A percentile compares a stretch with the other conserved stretches of the same genome.
These are phyloP conservation scores for Tetragonula clypearis DNA, from an alignment of 1,140 invertebrate genomes.

Conservation along the genomic window DNA sequence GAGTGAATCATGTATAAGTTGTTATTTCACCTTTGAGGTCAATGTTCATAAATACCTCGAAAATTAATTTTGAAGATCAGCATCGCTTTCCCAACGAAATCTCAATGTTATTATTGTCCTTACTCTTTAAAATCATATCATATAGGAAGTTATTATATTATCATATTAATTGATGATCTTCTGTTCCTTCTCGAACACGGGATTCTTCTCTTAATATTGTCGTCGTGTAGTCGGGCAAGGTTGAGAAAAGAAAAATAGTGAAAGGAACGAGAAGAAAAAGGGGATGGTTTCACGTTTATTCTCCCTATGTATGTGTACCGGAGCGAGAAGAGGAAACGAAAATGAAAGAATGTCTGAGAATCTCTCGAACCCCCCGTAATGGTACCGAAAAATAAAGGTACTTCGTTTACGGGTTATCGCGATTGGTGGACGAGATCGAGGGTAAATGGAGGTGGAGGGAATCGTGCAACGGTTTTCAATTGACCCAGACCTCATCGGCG, in stretches of 20 bases:
- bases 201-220: slow-evolving; percentile 10
- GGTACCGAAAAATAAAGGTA: background rate
- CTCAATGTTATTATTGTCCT: no score
- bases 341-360: background rate
- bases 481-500: slow-evolving; percentile 1
- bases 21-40: no score
- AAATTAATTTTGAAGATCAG: no score
- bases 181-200: slow-evolving; percentile 5
- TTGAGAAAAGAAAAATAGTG: slow-evolving; percentile 7
- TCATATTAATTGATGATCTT: background rate
- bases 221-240: slow-evolving; percentile 14
- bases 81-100: no score
- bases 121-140: no score
- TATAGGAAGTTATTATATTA: background rate
- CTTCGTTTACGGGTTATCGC: background rate
- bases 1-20: no score
- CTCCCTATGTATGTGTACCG: background rate
- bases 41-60: no score
- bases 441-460: background rate
- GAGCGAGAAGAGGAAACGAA: slow-evolving; percentile 16
- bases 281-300: slow-evolving; percentile 3
- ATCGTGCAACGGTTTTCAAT: background rate
- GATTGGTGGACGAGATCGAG: background rate
- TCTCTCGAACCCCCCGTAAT: background rate
- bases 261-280: background rate